phyloP scores from a whole-genome alignment of 2,888 invertebrate genomes.

The Melanostoma scalare region DNA sequence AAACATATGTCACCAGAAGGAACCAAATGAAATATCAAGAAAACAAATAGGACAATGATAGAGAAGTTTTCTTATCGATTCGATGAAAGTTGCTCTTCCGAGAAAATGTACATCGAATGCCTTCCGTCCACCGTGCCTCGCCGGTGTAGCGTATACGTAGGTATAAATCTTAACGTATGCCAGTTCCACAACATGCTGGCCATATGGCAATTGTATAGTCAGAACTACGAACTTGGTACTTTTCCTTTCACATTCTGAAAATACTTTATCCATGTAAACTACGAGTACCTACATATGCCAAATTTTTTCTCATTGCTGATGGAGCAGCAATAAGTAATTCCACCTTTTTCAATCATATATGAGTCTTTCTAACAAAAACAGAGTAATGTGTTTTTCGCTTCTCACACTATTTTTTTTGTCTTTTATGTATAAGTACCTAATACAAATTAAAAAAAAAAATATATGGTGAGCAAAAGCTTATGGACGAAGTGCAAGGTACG shows the following conservation, averaged over 20 bases:
- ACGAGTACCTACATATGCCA: not conserved
- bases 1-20: conserved; percentile 53
- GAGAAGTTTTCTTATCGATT: conserved; percentile 40
- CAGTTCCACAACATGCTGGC: conserved; percentile 23
- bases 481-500: too few species aligned
- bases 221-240: conserved; percentile 42
- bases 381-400: too few species aligned
- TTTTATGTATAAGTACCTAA: too few species aligned
- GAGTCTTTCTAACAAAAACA: too few species aligned
- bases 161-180: not conserved
- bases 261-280: conserved; percentile 23
- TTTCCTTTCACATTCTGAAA: conserved; percentile 24
- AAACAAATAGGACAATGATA: conserved; percentile 60
- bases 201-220: conserved; percentile 48
- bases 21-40: conserved; percentile 50
- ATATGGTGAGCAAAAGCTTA: too few species aligned
- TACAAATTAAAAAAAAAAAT: too few species aligned
- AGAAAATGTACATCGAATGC: conserved; percentile 23
- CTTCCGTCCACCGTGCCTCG: not conserved
- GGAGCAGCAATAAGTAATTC: conserved; percentile 52
- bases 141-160: not conserved
- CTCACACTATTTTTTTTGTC: too few species aligned
- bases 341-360: conserved; percentile 37
- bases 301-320: conserved; percentile 19
- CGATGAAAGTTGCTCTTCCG: conserved; percentile 33